phyloP scores from a whole-genome alignment of 92 coral and sea anemone genomes.

The Porites lobata region DNA sequence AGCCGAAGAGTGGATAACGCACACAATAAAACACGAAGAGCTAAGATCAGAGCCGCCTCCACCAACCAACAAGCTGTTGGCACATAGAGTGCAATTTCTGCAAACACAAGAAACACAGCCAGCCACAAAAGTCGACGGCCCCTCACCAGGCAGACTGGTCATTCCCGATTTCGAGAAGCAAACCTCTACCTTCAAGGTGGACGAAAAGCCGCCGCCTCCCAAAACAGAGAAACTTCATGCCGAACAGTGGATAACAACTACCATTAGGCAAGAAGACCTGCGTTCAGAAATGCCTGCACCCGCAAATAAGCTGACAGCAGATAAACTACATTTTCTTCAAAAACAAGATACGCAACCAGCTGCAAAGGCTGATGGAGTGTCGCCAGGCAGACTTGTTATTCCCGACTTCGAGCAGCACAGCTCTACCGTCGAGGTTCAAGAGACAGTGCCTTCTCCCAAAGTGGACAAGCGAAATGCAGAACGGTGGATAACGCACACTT shows the following conservation, averaged over 20 bases:
- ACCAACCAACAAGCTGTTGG: background rate
- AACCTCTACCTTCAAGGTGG: background rate
- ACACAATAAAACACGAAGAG: background rate
- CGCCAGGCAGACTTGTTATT: background rate
- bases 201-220: background rate
- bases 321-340: slow-evolving; percentile 2
- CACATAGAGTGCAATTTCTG: background rate
- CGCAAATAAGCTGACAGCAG: slow-evolving; percentile 3
- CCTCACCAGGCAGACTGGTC: slow-evolving; percentile 1
- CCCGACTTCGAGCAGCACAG: background rate
- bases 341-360: background rate
- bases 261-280: background rate
- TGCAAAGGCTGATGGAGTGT: background rate
- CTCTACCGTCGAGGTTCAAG: background rate
- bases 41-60: slow-evolving; percentile 1
- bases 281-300: slow-evolving; percentile 2
- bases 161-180: background rate
- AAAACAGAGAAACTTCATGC: background rate
- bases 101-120: background rate
- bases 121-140: background rate
- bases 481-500: background rate
- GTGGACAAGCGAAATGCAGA: background rate
- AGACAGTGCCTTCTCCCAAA: background rate
- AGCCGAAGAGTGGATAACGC: slow-evolving; percentile 6
- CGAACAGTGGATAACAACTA: slow-evolving; percentile 7